Base-by-base conservation (phyloP, 1,140 invertebrate species). In the Rhyacophila brunnea region DNA sequence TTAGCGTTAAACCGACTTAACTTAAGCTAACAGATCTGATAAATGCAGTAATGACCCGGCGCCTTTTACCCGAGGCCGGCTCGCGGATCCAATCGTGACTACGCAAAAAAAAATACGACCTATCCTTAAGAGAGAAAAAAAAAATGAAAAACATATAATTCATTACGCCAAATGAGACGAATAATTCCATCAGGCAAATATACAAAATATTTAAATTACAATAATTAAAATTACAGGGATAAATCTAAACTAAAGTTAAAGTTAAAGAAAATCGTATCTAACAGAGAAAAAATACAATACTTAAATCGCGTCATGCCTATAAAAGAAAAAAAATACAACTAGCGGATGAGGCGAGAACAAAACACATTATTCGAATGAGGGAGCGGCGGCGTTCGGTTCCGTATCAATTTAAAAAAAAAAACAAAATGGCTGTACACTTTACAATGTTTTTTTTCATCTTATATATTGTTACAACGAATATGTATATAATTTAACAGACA, bases 351-450 rank as follows among this genome's bases (percentile, higher is more conserved):
- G 49, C 36, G 18, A n/a, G 38, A n/a, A 40, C 34, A 7, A 35
- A n/a, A 35, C 40, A 43, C 14, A 11, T 13, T 14, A 51, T 40
- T 45, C 13, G 18, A 10, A 17, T 5, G 17, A 11, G 19, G 10
- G 19, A 6, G 19, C 19, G 19, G n/a, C 23, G 46, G 19, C 14
- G n/a, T 15, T 19, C 14, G 43, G 18, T 11, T 15, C 11, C 15
- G 38, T n/a, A 40, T 4, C 15, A 18, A 45, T 45, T 11, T 14
- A 4, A 17, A 14, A 45, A 19, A 45, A 19, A 19, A 6, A n/a
- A n/a, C n/a, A n/a, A 17, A 45, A 60, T 62, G 54, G 60, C 60
- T 62, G 60, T 62, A 62, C 60, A 62, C 54, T 58, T 58, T 62
- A 62, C 60, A 62, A 52, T 52, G 45, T 36, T 58, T 48, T n/a